phyloP scores from a whole-genome alignment of 2,888 invertebrate species.

The Torymus aiolomorphi region DNA sequence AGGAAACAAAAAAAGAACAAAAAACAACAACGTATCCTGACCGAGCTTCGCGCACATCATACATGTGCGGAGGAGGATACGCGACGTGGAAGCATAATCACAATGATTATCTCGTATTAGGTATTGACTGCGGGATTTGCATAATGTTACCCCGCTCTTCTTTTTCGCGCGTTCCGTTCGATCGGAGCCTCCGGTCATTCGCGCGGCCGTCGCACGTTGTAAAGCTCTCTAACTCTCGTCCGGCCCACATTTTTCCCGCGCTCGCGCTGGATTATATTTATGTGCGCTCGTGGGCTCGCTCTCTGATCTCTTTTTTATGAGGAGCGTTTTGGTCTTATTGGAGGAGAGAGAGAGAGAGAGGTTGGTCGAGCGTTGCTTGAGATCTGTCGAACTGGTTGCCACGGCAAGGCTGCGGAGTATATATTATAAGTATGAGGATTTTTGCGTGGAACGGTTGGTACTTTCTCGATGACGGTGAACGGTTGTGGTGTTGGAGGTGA shows the following conservation, averaged over 20 bases:
- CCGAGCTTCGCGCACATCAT: background rate
- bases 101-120: constrained; percentile 75
- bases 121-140: constrained; percentile 75
- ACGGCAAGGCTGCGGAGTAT: too few relatives aligned
- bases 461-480: too few relatives aligned
- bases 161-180: constrained; percentile 12
- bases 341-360: too few relatives aligned
- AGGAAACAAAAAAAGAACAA: background rate
- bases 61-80: constrained; percentile 36
- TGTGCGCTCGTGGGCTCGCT: constrained; percentile 24
- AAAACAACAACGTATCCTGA: constrained; percentile 40
- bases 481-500: too few relatives aligned
- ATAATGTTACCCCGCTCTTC: constrained; percentile 67
- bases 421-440: too few relatives aligned
- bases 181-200: constrained; percentile 49
- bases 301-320: constrained; percentile 7
- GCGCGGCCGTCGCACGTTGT: constrained; percentile 49
- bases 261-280: constrained; percentile 50
- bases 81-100: constrained; percentile 68
- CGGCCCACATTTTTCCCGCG: constrained; percentile 56
- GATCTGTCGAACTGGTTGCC: too few relatives aligned
- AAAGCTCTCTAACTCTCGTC: constrained; percentile 57
- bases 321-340: background rate
- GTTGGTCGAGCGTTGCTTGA: too few relatives aligned
- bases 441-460: too few relatives aligned